phyloP scores from a whole-genome alignment of 2,113 vertebrate genomes.

The Tachysurus fulvidraco region DNA sequence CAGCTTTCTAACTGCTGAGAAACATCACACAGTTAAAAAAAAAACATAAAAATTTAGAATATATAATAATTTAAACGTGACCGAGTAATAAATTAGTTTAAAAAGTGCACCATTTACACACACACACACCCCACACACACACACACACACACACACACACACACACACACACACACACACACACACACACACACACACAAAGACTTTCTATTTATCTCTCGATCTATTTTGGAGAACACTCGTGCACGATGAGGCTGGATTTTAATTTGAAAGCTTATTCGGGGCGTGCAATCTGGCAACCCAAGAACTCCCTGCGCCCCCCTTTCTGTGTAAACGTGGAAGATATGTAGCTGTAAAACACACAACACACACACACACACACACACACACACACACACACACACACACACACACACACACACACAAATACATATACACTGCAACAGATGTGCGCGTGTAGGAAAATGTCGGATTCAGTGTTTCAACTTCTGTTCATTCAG shows the following conservation, averaged over 20 bases:
- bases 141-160: conserved; percentile 2
- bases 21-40: neutral
- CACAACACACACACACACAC: neutral
- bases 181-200: neutral
- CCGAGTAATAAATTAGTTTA: neutral
- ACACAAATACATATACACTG: too few relatives aligned
- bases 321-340: conserved; percentile 47
- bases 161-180: neutral
- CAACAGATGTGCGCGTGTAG: neutral
- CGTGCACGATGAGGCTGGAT: neutral
- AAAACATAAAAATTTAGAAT: neutral
- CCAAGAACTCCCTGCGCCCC: neutral
- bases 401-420: neutral
- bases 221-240: too few relatives aligned
- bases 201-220: too few relatives aligned
- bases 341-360: conserved; percentile 24
- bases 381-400: neutral
- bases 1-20: neutral
- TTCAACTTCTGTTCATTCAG: neutral
- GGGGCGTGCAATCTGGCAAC: conserved; percentile 13
- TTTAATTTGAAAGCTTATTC: neutral
- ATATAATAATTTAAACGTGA: neutral
- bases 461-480: neutral
- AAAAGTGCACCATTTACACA: too few relatives aligned
- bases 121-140: too few relatives aligned